Evolutionary conservation across 2,797 vertebrate genomes (phyloP).

Genomic region (Ispidina picta): DNA sequence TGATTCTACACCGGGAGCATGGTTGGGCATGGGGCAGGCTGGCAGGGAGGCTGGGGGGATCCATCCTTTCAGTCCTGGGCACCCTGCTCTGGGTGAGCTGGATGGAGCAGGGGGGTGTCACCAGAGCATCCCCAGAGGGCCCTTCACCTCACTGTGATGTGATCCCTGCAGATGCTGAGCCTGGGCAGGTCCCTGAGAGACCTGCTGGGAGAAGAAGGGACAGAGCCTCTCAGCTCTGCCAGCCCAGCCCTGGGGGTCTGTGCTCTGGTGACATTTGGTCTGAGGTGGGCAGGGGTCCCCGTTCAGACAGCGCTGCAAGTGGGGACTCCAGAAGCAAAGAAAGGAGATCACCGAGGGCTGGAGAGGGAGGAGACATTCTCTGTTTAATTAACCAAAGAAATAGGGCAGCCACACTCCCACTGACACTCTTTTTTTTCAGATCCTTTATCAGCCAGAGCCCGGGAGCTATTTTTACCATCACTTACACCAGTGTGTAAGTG

Average conservation of each 20-base stretch:
- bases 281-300: accelerated
- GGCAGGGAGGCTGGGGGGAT: background rate
- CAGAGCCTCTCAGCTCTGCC: background rate
- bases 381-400: conserved; percentile 25
- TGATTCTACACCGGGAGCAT: accelerated
- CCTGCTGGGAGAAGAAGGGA: background rate
- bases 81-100: background rate
- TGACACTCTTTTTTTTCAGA: background rate
- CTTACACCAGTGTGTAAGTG: conserved; percentile 18
- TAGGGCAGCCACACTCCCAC: conserved; percentile 46
- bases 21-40: background rate
- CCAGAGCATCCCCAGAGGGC: background rate
- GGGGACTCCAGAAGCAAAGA: background rate
- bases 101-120: background rate
- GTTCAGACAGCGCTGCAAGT: accelerated
- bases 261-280: background rate
- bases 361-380: background rate
- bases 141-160: background rate
- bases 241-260: background rate
- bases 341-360: background rate
- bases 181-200: accelerated
- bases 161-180: background rate
- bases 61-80: background rate
- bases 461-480: conserved; percentile 18
- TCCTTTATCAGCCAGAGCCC: background rate